phyloP scores from a whole-genome alignment of 2,888 invertebrate genomes.

The Cosmia pyralina region DNA sequence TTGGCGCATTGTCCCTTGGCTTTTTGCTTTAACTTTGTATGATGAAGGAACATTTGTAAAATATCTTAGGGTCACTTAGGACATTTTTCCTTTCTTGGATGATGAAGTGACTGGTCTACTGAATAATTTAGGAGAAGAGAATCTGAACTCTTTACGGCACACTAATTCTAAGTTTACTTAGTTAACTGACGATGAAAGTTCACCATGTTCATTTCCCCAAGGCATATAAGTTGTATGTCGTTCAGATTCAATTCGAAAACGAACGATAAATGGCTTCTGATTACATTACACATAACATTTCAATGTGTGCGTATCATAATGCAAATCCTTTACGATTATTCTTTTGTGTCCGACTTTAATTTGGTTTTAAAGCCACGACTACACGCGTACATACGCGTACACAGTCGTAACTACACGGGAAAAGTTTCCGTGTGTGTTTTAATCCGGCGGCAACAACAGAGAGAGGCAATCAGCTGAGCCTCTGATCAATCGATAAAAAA shows the following conservation, averaged over 20 bases:
- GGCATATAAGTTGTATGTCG: constrained; percentile 61
- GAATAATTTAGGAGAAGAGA: background rate
- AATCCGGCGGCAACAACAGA: constrained; percentile 89
- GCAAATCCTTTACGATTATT: constrained; percentile 83
- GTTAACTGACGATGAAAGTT: constrained; percentile 22
- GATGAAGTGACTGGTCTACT: background rate
- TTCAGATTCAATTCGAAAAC: constrained; percentile 58
- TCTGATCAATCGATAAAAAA: constrained; percentile 89
- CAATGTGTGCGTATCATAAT: constrained; percentile 77
- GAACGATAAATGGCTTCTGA: constrained; percentile 61
- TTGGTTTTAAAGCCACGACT: constrained; percentile 69
- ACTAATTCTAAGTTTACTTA: constrained; percentile 23
- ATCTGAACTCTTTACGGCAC: constrained; percentile 1
- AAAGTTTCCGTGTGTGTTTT: constrained; percentile 67
- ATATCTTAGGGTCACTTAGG: too few relatives aligned
- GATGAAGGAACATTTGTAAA: background rate
- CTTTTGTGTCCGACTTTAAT: constrained; percentile 82
- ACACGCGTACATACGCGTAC: constrained; percentile 32
- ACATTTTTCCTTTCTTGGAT: background rate
- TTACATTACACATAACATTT: constrained; percentile 54
- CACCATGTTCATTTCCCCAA: constrained; percentile 45
- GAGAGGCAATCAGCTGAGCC: constrained; percentile 88
- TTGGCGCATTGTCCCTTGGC: background rate
- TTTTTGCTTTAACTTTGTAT: background rate
- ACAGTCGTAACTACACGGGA: constrained; percentile 20